phyloP scores from a whole-genome alignment of 1,140 invertebrate species.

The Physella acuta region DNA sequence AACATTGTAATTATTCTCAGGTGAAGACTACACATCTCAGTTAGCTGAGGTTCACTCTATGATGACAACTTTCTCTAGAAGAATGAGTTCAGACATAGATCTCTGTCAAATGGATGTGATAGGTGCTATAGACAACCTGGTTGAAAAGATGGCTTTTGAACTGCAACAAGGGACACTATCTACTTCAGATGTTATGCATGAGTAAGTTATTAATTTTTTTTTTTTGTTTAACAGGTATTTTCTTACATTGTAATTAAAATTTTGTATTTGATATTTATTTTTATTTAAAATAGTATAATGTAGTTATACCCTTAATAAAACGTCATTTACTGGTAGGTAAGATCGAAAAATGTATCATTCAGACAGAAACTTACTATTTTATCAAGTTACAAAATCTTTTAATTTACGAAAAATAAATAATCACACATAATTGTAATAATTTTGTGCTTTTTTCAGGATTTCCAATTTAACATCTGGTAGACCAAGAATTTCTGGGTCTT shows the following conservation, averaged over 20 bases:
- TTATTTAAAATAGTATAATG: too few species aligned
- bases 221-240: too few species aligned
- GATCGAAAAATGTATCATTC: too few species aligned
- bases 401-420: too few species aligned
- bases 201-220: slow-evolving; percentile 7
- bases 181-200: slow-evolving; percentile 6
- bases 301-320: too few species aligned
- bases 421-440: too few species aligned
- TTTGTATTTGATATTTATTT: too few species aligned
- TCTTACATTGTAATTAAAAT: too few species aligned
- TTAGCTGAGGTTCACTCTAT: slow-evolving; percentile 19
- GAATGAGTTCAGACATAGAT: slow-evolving; percentile 18
- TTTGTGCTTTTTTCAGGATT: not conserved
- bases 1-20: too few species aligned
- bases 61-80: slow-evolving; percentile 6
- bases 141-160: slow-evolving; percentile 16
- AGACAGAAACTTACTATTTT: too few species aligned
- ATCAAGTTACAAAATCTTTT: too few species aligned
- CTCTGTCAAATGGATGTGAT: slow-evolving; percentile 17
- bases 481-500: not conserved
- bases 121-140: slow-evolving; percentile 12
- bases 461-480: slow-evolving; percentile 8
- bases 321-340: too few species aligned
- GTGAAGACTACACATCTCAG: slow-evolving; percentile 11
- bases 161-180: slow-evolving; percentile 20